Conservation (phyloP, 2,888 invertebrate genomes). For the Cabera pusaria region DNA sequence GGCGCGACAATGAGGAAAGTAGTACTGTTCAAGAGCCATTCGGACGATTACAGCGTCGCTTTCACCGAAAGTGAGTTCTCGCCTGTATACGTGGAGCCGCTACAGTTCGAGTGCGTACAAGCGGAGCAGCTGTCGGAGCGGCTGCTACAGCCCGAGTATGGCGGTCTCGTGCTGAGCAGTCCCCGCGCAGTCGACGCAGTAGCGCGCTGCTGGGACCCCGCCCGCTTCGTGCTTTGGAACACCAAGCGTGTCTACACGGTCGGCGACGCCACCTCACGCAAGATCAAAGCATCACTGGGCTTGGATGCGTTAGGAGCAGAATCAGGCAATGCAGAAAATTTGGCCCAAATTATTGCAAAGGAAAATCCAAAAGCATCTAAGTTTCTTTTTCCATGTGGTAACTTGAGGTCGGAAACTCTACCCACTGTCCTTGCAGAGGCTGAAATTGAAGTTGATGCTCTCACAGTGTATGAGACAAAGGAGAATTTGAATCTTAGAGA, state of each 20-base stretch:
- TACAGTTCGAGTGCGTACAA: conserved; percentile 58
- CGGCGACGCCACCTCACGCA: conserved; percentile 56
- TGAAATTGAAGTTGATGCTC: conserved; percentile 50
- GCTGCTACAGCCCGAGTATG: conserved; percentile 47
- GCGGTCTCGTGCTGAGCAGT: conserved; percentile 65
- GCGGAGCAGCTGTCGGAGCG: conserved; percentile 45
- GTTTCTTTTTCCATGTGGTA: conserved; percentile 72
- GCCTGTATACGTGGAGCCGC: conserved; percentile 65
- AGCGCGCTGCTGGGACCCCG: conserved; percentile 65
- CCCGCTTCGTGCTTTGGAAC: conserved; percentile 61
- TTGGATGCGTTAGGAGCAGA: conserved; percentile 56
- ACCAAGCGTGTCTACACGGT: conserved; percentile 61
- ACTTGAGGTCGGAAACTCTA: conserved; percentile 60
- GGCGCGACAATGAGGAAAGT: conserved; percentile 61
- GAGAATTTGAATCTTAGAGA: conserved; percentile 62
- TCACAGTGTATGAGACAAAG: conserved; percentile 70
- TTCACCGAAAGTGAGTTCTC: conserved; percentile 57
- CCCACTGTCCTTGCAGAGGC: conserved; percentile 48
- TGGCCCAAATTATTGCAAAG: conserved; percentile 54
- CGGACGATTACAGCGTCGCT: conserved; percentile 64
- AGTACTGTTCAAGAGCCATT: conserved; percentile 65
- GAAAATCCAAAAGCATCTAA: conserved; percentile 51
- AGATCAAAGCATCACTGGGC: conserved; percentile 56
- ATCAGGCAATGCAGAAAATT: conserved; percentile 62
- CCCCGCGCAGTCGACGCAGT: conserved; percentile 67